Evolutionary conservation across 2,797 vertebrate species (phyloP), one percentile per base, ranked within the genome.

Genomic region (Sarcoramphus papa): DNA sequence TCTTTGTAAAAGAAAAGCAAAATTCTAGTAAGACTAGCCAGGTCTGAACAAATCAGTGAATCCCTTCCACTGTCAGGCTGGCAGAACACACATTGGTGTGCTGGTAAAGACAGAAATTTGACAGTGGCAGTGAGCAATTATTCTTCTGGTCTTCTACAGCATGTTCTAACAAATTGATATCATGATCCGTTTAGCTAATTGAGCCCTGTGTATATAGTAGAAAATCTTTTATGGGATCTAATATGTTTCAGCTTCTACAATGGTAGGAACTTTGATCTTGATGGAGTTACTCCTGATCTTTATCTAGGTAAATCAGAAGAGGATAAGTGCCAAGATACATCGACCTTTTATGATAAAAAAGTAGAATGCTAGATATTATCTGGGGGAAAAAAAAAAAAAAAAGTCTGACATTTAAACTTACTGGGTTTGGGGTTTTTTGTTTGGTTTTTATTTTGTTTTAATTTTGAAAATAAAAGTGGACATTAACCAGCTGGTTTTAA

Each of bases 141-240:
- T 37, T 69, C 10, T 78, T 60, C n/a, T 78, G 35, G 4, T 31
- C n/a, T 73, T 67, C 45, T 72, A 48, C 17, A 50, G 4, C 27
- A 8, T 72, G 1, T 59, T 83, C 7, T 64, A n/a, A n/a, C 3
- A 63, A 72, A 67, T 17, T 35, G 3, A 12, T 78, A 8, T 30
- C n/a, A 27, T 7, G 4, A 1, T 50, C 6, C 63, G 19, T 22
- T 90, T 74, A 67, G 51, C 2, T 59, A 47, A 72, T 31, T 65
- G 2, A 54, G 4, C 3, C 5, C 3, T n/a, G 5, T 31, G 5
- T 25, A 60, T 23, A 18, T 4, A 65, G 2, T 18, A 5, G 1
- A 68, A 9, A 72, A 56, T 30, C 4, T 62, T 88, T 62, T 51
- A 64, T 53, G 8, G 12, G 2, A 12, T 48, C 11, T 47, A 56